Evolutionary conservation across 2,888 invertebrate genomes (phyloP).

Genomic region (Arrhopalites spinosus): DNA sequence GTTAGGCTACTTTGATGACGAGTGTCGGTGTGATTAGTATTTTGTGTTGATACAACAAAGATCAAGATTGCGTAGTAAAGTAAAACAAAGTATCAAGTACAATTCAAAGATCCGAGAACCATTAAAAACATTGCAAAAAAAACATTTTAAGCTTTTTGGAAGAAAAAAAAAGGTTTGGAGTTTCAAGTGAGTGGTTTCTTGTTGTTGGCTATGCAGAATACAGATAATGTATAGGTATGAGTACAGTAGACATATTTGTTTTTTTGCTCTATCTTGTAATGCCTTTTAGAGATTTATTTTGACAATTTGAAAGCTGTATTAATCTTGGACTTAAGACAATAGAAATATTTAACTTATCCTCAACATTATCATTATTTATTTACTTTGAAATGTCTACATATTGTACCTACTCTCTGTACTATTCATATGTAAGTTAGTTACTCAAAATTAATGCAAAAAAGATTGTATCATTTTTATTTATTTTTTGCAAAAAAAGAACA

Average conservation of each 20-base stretch:
- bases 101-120: background rate
- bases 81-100: background rate
- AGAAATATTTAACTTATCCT: background rate
- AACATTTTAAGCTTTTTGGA: background rate
- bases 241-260: slow-evolving; percentile 5
- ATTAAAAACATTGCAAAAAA: slow-evolving; percentile 2
- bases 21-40: slow-evolving; percentile 4
- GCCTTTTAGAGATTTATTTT: slow-evolving; percentile 15
- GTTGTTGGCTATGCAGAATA: background rate
- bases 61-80: background rate
- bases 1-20: background rate
- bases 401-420: background rate
- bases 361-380: slow-evolving; percentile 16
- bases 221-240: background rate
- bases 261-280: background rate
- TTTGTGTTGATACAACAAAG: background rate
- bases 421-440: background rate
- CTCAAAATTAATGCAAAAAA: background rate
- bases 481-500: background rate
- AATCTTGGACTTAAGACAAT: slow-evolving; percentile 5
- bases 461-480: background rate
- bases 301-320: slow-evolving; percentile 19
- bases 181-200: too few relatives aligned
- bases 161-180: background rate
- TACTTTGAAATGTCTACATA: background rate